Base-by-base conservation (phyloP, 1,140 invertebrate genomes). In the Apis laboriosa region DNA sequence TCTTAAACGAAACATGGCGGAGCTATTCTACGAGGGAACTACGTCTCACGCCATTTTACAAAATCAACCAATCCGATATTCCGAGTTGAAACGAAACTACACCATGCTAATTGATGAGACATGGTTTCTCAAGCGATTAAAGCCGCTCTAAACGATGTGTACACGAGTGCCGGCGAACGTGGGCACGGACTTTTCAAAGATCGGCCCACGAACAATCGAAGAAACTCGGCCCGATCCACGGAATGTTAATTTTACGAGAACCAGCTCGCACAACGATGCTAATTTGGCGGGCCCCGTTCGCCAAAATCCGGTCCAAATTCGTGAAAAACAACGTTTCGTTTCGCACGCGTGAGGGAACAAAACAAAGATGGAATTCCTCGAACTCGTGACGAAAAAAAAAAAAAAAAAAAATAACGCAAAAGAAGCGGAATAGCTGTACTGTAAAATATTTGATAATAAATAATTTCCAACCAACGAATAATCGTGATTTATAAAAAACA, bases 141-240 rank as follows among this genome's bases (percentile, higher is more conserved):
- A 83, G 72, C 28, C 34, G 68, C 67, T 80, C 86, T 88, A 88
- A 88, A 88, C 87, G 80, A 67, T 21, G 49, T 64, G 61, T 70
- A 76, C 86, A 72, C 63, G 15, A 60, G 15, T 24, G 13, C 86
- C 77, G 83, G 71, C 67, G 55, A 67, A 43, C 63, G 76, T 53
- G 56, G 74, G 64, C 43, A 67, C 5, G 72, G 72, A 66, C 68
- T 73, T 79, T 63, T 64, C 9, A 11, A 34, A 68, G 55, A 63
- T 55, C 64, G 19, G 34, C 64, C 75, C 28, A 60, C 55, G 11
- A 71, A 0, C 2, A 63, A 34, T 13, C 13, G 56, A 7, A 68
- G 55, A 49, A 76, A 58, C 60, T 60, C 55, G 13, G 28, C 17
- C 75, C 86, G 77, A 87, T 85, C 67, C 56, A 21, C 67, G 19